Evolutionary conservation across 2,888 invertebrate genomes (phyloP), one percentile per base, ranked within the genome.

Genomic region (Cenopis cana): DNA sequence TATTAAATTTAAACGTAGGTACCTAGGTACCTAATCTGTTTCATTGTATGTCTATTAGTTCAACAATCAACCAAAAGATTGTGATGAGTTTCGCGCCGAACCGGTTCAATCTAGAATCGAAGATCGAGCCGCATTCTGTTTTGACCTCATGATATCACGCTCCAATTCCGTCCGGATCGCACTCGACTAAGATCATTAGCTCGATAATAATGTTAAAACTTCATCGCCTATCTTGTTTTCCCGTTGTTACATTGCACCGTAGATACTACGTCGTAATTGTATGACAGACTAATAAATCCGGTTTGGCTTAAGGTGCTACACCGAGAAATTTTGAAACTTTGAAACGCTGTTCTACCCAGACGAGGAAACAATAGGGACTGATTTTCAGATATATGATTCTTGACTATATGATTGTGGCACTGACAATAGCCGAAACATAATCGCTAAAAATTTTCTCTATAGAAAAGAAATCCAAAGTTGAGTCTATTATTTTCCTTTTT

Each of bases 151-250:
- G 78, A 80, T 80, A 82, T 74, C 77, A 76, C 72, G 82, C 78
- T 84, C 86, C 82, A 82, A 82, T 82, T 83, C 71, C 77, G 82
- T 81, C 85, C 80, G 79, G 85, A 82, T 84, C 75, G 74, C 68
- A 75, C 81, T 69, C 72, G 81, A 76, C 79, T 74, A 59, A 60
- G 74, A 79, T 77, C 73, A 73, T 74, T 73, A 75, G 74, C 67
- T 6, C 11, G 61, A 61, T 61, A 61, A 52, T 50, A 50, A 64
- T 29, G 57, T 49, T 59, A 57, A 56, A 12, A 46, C 57, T 36
- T 62, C 64, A 46, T 46, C 41, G 41, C 24, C 41, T 59, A 69
- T 54, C 54, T 60, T 60, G 46, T 66, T 60, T 62, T 20, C 46
- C 36, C 17, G n/a, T 46, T 54, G n/a, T 24, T 20, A 8, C 18